These are phyloP conservation scores for Phalloptychus januarius DNA, from an alignment of 2,797 vertebrate genomes.

Conservation along the genomic window DNA sequence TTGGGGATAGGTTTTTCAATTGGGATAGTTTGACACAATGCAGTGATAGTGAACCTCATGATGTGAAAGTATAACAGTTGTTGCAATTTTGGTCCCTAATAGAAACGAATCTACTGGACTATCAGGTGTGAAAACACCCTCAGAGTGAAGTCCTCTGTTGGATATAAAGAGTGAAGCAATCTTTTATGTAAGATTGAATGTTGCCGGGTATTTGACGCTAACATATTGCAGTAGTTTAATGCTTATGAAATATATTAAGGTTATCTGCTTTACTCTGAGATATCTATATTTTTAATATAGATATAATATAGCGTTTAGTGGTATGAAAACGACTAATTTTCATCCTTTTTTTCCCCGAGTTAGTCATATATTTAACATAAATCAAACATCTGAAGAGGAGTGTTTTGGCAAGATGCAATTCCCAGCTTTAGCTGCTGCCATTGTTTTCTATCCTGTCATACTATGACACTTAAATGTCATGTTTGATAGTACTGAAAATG, in stretches of 20 bases:
- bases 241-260: background rate
- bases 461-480: background rate
- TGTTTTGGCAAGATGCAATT: constrained; percentile 6
- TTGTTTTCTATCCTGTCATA: background rate
- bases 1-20: no score
- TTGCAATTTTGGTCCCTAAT: no score
- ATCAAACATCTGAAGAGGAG: background rate
- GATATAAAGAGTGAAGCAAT: background rate
- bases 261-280: background rate
- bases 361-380: constrained; percentile 16
- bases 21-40: no score
- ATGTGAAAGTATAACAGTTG: no score
- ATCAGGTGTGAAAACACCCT: no score
- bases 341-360: background rate
- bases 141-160: background rate
- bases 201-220: background rate
- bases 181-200: background rate
- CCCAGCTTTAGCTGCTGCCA: constrained; percentile 4
- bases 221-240: background rate
- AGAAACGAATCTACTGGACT: no score
- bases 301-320: background rate
- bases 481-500: constrained; percentile 17
- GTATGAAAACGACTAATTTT: background rate
- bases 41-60: no score
- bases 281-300: no score